Percentiles rank a stretch among this genome's conserved stretches.
These are phyloP conservation scores for Zelostemma sp. DNA, from an alignment of 1,140 invertebrate genomes.

Conservation along the genomic window DNA sequence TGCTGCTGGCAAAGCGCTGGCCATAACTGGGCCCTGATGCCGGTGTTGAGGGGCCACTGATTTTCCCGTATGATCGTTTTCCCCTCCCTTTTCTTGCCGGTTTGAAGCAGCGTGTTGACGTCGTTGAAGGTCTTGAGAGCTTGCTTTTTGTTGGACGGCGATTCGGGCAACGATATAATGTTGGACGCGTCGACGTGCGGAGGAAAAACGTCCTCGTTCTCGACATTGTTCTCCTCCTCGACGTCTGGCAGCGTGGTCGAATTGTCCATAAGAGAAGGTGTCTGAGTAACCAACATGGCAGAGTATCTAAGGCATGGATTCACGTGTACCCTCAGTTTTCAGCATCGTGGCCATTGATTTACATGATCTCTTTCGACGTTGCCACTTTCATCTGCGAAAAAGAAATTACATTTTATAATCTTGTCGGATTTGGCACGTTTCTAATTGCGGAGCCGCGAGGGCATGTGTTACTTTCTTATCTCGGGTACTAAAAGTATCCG, in stretches of 20 bases:
- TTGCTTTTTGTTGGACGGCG: conserved; percentile 78
- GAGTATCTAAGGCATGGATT: conserved; percentile 51
- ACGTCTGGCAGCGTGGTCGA: conserved; percentile 69
- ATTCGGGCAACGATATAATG: conserved; percentile 76
- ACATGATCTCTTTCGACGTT: conserved; percentile 65
- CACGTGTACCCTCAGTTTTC: conserved; percentile 44
- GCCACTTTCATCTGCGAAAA: conserved; percentile 67
- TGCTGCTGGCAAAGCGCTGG: conserved; percentile 86
- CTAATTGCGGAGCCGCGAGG: not conserved
- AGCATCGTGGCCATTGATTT: conserved; percentile 43
- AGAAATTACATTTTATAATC: too few relatives aligned
- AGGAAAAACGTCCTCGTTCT: conserved; percentile 80
- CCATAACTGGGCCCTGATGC: conserved; percentile 86
- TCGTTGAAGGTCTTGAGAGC: conserved; percentile 82
- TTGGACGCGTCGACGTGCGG: conserved; percentile 80
- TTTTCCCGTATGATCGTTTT: conserved; percentile 85
- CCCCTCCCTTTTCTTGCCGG: conserved; percentile 80
- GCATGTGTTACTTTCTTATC: not conserved
- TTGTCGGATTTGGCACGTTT: too few relatives aligned
- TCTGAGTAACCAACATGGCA: conserved; percentile 61
- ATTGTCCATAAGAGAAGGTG: conserved; percentile 60
- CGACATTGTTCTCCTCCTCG: conserved; percentile 76
- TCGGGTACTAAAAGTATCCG: too few relatives aligned
- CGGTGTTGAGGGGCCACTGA: conserved; percentile 84
- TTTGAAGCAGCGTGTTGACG: conserved; percentile 78